phyloP scores from a whole-genome alignment of 2,797 vertebrate genomes.

The Spinus pinus region DNA sequence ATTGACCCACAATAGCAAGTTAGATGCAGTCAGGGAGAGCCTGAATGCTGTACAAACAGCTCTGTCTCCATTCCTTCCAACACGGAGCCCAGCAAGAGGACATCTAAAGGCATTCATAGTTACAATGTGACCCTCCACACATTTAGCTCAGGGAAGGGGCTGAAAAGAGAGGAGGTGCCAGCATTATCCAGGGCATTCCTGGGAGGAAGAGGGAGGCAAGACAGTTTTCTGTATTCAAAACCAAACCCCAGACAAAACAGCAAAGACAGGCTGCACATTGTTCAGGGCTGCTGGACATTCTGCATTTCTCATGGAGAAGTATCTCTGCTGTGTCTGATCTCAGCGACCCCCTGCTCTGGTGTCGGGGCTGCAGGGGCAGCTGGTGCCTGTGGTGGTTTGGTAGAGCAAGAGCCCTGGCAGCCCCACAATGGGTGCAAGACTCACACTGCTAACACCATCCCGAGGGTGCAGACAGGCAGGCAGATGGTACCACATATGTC shows the following conservation, averaged over 20 bases:
- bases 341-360: not conserved
- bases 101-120: not conserved
- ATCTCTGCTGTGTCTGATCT: not conserved
- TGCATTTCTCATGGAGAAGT: rapidly evolving
- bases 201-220: not conserved
- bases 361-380: not conserved
- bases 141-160: not conserved
- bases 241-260: not conserved
- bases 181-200: not conserved
- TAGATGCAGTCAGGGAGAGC: not conserved
- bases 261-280: not conserved
- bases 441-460: not conserved
- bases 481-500: not conserved
- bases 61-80: not conserved
- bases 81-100: not conserved
- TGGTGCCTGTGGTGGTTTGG: not conserved
- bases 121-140: not conserved
- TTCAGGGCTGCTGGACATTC: not conserved
- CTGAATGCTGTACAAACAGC: not conserved
- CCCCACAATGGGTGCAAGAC: not conserved
- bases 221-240: not conserved
- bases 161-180: not conserved
- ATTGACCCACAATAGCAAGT: not conserved
- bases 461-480: not conserved
- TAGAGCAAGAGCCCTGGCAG: not conserved